Percentiles rank a stretch among this genome's conserved stretches.
phyloP scores from a whole-genome alignment of 2,113 vertebrate species.

The Charadrius vociferus region DNA sequence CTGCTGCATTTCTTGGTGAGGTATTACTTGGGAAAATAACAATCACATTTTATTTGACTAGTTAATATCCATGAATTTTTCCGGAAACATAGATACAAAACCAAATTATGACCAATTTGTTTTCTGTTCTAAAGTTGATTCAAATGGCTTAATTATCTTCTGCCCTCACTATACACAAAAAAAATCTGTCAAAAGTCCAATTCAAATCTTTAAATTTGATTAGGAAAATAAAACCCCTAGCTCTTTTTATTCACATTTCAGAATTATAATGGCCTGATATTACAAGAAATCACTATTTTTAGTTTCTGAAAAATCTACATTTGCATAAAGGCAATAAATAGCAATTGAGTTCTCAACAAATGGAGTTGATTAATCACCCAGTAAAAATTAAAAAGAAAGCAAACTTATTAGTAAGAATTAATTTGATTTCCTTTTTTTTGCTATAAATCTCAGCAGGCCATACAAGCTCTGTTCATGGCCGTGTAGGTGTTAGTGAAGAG shows the following conservation, averaged over 20 bases:
- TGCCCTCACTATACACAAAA: neutral
- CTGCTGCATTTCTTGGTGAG: neutral
- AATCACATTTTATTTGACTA: neutral
- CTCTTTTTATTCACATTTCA: constrained; percentile 20
- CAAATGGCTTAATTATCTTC: neutral
- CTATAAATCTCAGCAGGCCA: constrained; percentile 39
- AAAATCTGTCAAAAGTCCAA: neutral
- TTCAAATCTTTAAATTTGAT: neutral
- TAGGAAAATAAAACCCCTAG: neutral
- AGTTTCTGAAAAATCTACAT: constrained; percentile 41
- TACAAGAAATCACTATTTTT: constrained; percentile 50
- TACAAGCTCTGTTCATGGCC: constrained; percentile 46
- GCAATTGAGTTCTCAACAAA: constrained; percentile 47
- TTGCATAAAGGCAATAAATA: constrained; percentile 34
- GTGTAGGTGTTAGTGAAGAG: constrained; percentile 73
- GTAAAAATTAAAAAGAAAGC: constrained; percentile 55
- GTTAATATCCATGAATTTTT: neutral
- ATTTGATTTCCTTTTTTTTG: constrained; percentile 63
- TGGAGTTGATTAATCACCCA: constrained; percentile 53
- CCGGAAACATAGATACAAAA: neutral
- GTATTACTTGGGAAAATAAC: neutral
- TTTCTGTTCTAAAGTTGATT: neutral
- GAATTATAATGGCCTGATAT: neutral
- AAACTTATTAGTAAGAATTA: constrained; percentile 67
- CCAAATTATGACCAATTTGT: neutral